Evolutionary conservation across 2,797 vertebrate genomes (phyloP), one percentile per base, ranked within the genome.

Genomic region (Synanceia verrucosa): DNA sequence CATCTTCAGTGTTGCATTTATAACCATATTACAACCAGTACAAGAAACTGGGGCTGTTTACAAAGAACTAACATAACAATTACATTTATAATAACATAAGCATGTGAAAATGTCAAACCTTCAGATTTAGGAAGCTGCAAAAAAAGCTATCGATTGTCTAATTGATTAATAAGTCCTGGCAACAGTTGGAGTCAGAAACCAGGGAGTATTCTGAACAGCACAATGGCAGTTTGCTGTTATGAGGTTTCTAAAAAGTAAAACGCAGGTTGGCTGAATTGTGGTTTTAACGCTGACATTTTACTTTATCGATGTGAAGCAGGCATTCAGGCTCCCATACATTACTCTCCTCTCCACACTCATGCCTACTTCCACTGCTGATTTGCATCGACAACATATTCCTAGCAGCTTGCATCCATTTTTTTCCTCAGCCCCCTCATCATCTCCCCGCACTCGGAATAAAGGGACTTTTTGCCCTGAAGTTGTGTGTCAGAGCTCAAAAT

Each of bases 401-500:
- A 19, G 31, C 48, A 36, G 37, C 57, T 61, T 63, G 63, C 71
- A 70, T 79, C 39, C 70, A 60, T 67, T 79, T 65, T 81, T 72
- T 37, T 67, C 66, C 67, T 65, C 47, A 14, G 24, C 63, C 36
- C 51, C 28, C 53, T 73, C 59, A 34, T 50, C 37, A 43, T 66
- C 51, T 24, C 26, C 48, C 34, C 47, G 72, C 62, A 4, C 51
- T 70, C 14, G 1, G 52, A 62, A 65, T 65, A 57, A 76, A 65
- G 34, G 37, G 61, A 64, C 70, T 48, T 70, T 88, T 76, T 81
- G 67, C 77, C 86, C 87, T 71, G 44, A 47, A 69, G 90, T 79
- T 88, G 78, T 90, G 87, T 85, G 90, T 87, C 90, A 89, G 73
- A 55, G 60, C 65, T 82, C 47, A 24, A 59, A 89, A 86, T n/a